Conservation (phyloP, 2,113 vertebrate species). For the Romanogobio albipinnatus region DNA sequence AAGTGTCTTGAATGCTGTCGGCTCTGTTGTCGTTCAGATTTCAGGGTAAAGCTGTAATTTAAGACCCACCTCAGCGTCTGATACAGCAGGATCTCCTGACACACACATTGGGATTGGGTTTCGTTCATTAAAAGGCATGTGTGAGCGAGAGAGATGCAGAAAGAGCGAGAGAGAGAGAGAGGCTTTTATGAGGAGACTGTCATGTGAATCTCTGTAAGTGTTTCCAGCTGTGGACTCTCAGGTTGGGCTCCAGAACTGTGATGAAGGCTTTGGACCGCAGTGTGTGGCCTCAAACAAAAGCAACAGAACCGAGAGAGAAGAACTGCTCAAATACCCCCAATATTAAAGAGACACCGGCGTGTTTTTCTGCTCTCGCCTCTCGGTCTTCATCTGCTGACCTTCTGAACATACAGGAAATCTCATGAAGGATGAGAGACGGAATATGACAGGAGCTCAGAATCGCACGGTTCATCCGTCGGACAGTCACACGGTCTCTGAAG, state of each 20-base stretch:
- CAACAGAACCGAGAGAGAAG: constrained; percentile 62
- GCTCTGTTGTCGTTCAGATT: background rate
- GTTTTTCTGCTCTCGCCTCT: background rate
- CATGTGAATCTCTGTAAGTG: constrained; percentile 66
- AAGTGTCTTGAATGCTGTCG: background rate
- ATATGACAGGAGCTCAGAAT: background rate
- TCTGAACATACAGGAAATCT: constrained; percentile 20
- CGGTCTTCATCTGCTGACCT: background rate
- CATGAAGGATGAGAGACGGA: background rate
- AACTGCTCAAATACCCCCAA: background rate
- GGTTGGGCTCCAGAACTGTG: constrained; percentile 57
- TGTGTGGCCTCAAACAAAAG: constrained; percentile 64
- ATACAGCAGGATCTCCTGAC: constrained; percentile 58
- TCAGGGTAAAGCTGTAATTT: constrained; percentile 35
- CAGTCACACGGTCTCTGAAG: background rate
- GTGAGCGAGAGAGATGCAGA: constrained; percentile 1
- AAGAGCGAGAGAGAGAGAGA: background rate
- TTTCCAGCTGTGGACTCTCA: constrained; percentile 67
- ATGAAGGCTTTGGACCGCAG: constrained; percentile 60
- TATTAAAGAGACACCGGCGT: background rate
- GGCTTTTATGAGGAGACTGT: constrained; percentile 55
- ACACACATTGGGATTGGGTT: constrained; percentile 52
- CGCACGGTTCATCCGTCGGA: background rate
- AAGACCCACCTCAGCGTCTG: constrained; percentile 40
- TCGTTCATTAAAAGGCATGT: background rate